Base-by-base conservation (phyloP, 2,888 invertebrate genomes). In the Chalcis sispes region DNA sequence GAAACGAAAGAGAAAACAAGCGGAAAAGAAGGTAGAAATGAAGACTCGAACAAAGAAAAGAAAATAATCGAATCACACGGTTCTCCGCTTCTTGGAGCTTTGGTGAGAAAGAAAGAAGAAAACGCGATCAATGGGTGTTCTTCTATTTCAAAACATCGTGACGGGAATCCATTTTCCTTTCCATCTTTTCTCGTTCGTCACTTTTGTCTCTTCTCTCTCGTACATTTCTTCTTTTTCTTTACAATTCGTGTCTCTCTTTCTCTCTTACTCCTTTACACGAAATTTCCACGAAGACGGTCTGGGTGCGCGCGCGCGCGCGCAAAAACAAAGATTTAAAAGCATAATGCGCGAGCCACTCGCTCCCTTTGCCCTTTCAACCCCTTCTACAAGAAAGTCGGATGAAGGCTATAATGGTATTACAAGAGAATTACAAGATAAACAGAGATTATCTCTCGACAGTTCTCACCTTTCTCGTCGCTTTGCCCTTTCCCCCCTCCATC, bases 401-500 rank as follows among this genome's bases (percentile, higher is more conserved):
- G 46, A 32, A 74, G 79, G 77, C 78, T 79, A 82, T 84, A 85
- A 83, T 81, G 81, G 82, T 79, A 81, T 85, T 84, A 82, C 80
- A 81, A 77, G 77, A 79, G 82, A 81, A 84, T 83, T 82, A 83
- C 83, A 82, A 85, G 84, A 84, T 83, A 83, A 84, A 84, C 84
- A 81, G 84, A 82, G 84, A 83, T 84, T 82, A 84, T 84, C 83
- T 81, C 81, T 77, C 82, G 78, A 79, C 81, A 70, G 74, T 29
- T 76, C 66, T 69, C 64, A 64, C 79, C 69, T 74, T 73, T 29
- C 54, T 62, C 65, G 40, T 32, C 50, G n/a, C n/a, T n/a, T 50
- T 20, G 5, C 32, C 20, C 20, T 54, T 40, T 61, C 52, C 67
- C 64, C 32, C 56, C 50, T 20, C 61, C 36, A 25, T 64, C 59